Evolutionary conservation across 1,140 invertebrate genomes (phyloP).

Genomic region (Phthorimaea operculella): DNA sequence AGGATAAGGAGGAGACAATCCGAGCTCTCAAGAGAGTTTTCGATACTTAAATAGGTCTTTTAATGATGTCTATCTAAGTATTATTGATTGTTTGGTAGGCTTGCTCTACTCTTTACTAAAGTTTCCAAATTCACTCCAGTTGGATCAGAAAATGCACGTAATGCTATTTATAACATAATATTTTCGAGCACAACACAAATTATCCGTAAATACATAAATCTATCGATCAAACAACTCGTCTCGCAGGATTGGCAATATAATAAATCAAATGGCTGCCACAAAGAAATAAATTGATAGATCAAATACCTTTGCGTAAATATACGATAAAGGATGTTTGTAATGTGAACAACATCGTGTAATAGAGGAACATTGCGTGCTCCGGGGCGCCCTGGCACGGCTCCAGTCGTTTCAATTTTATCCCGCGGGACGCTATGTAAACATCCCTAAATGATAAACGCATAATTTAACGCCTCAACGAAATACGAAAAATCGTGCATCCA

Average conservation of each 20-base stretch:
- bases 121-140: no score
- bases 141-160: no score
- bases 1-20: no score
- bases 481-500: constrained; percentile 52
- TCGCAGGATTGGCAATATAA: background rate
- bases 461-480: constrained; percentile 53
- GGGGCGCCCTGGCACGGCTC: constrained; percentile 44
- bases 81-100: no score
- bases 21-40: no score
- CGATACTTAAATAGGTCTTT: no score
- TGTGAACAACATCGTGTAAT: background rate
- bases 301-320: background rate
- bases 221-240: no score
- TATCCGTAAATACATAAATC: no score
- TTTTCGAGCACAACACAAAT: no score
- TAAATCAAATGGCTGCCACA: background rate
- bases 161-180: no score
- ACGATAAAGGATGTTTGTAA: background rate
- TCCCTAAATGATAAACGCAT: constrained; percentile 62
- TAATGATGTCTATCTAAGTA: no score
- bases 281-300: background rate
- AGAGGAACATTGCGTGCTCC: constrained; percentile 24
- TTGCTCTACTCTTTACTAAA: no score
- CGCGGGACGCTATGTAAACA: constrained; percentile 55
- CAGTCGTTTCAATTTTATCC: constrained; percentile 64